These are phyloP conservation scores for Macrotus californicus DNA, from an alignment of 2,113 vertebrate species.

Conservation along the genomic window DNA sequence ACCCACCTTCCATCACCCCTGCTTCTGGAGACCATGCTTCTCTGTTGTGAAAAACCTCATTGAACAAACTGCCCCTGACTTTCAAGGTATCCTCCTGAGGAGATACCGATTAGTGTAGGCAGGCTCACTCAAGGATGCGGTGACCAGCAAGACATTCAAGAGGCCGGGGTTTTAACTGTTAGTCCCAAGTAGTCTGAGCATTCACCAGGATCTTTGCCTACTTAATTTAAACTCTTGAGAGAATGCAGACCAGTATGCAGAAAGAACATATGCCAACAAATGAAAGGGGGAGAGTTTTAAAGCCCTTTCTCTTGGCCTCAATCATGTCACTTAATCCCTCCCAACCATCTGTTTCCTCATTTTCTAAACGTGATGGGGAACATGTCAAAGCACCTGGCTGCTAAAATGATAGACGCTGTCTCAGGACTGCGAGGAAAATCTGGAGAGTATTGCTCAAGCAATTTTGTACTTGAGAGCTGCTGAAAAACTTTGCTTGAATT, in stretches of 20 bases:
- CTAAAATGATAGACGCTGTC: neutral
- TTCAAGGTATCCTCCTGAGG: neutral
- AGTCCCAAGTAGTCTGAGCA: neutral
- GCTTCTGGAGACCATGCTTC: neutral
- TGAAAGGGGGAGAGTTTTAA: neutral
- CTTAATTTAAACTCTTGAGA: slow-evolving; percentile 25
- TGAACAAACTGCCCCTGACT: neutral
- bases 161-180: neutral
- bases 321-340: slow-evolving; percentile 29
- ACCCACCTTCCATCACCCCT: neutral
- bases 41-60: neutral
- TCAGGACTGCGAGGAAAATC: neutral
- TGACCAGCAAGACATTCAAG: neutral
- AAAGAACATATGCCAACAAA: slow-evolving; percentile 10
- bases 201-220: neutral
- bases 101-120: neutral
- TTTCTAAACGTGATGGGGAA: slow-evolving; percentile 38
- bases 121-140: neutral
- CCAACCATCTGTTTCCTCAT: slow-evolving; percentile 29
- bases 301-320: slow-evolving; percentile 10
- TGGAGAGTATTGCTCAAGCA: neutral
- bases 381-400: slow-evolving; percentile 32
- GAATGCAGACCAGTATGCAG: slow-evolving; percentile 15
- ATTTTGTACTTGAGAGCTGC: neutral
- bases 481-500: neutral